Evolutionary conservation across 2,888 invertebrate species (phyloP), one percentile per base, ranked within the genome.

Genomic region (Dynastes maya): DNA sequence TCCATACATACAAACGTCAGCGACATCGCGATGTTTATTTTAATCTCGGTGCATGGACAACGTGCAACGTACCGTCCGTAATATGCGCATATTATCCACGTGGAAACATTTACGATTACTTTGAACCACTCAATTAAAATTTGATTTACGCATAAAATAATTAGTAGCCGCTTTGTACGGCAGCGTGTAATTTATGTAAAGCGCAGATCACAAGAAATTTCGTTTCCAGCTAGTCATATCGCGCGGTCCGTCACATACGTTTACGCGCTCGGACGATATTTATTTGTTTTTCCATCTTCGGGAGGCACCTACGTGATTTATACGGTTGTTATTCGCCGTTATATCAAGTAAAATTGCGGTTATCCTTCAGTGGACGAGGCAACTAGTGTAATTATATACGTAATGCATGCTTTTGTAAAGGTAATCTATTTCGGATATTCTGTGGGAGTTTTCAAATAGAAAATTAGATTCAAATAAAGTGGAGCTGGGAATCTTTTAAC

Each of bases 111-210:
- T 86, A 86, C 82, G 85, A 84, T 82, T 84, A 75, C 80, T 71
- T 77, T 64, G 80, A 78, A 83, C 84, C 83, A 82, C 84, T 85
- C 85, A 85, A 85, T 86, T 86, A 85, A 85, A 85, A 80, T 81
- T 79, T 87, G 86, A 87, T 84, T 85, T 87, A 87, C 86, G 86
- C 82, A 81, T 81, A 83, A 83, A 85, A 86, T 86, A 86, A 87
- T 86, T 85, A 86, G 86, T 85, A 83, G 81, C 81, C 82, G 83
- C 84, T 85, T 84, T 84, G 86, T 85, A 83, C 70, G 81, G 83
- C 81, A 80, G 76, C 79, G 81, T 72, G 81, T 85, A 85, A 87
- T 87, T 87, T 86, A 87, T 85, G 85, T 83, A 82, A 81, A 78
- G 81, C 67, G 79, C 82, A 86, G 86, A 87, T 87, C 87, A 87